A percentile compares a stretch with the other conserved stretches of the same genome.
phyloP scores from a whole-genome alignment of 2,113 vertebrate species.

The Martes martes region DNA sequence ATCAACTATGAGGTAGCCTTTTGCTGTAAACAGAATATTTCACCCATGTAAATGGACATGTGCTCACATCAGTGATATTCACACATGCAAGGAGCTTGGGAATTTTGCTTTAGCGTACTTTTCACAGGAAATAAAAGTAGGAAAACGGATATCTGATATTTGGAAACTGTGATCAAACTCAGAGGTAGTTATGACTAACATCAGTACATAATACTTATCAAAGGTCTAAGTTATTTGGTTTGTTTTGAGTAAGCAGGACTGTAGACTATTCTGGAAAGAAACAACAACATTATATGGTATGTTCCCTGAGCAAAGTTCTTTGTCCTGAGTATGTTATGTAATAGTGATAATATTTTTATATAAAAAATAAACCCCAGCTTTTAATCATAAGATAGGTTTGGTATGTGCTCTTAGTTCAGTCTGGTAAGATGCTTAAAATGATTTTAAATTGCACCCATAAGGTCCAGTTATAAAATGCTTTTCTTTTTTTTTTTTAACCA shows the following conservation, averaged over 20 bases:
- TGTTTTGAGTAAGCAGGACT: slow-evolving; percentile 85
- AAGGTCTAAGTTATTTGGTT: slow-evolving; percentile 87
- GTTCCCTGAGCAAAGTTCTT: slow-evolving; percentile 99
- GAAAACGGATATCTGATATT: slow-evolving; percentile 81
- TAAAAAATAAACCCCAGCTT: slow-evolving; percentile 88
- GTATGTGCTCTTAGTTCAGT: slow-evolving; percentile 86
- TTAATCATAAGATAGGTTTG: slow-evolving; percentile 82
- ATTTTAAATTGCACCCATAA: slow-evolving; percentile 81
- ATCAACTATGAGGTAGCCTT: slow-evolving; percentile 96
- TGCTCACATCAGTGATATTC: slow-evolving; percentile 81
- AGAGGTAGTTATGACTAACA: slow-evolving; percentile 99
- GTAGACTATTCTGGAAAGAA: slow-evolving; percentile 88
- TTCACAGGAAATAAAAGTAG: slow-evolving; percentile 84
- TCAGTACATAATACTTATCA: slow-evolving; percentile 89
- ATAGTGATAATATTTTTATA: slow-evolving; percentile 86
- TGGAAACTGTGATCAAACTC: slow-evolving; percentile 87
- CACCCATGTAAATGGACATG: slow-evolving; percentile 82
- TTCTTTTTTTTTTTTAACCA: slow-evolving; percentile 39
- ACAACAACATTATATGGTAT: slow-evolving; percentile 89
- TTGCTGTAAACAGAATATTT: slow-evolving; percentile 96
- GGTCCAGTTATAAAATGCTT: slow-evolving; percentile 65
- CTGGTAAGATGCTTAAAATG: slow-evolving; percentile 79
- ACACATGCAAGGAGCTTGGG: slow-evolving; percentile 82
- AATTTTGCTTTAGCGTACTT: slow-evolving; percentile 81
- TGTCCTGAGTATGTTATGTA: slow-evolving; percentile 96